phyloP scores from a whole-genome alignment of 2,888 invertebrate genomes.

The Podabrus alpinus region DNA sequence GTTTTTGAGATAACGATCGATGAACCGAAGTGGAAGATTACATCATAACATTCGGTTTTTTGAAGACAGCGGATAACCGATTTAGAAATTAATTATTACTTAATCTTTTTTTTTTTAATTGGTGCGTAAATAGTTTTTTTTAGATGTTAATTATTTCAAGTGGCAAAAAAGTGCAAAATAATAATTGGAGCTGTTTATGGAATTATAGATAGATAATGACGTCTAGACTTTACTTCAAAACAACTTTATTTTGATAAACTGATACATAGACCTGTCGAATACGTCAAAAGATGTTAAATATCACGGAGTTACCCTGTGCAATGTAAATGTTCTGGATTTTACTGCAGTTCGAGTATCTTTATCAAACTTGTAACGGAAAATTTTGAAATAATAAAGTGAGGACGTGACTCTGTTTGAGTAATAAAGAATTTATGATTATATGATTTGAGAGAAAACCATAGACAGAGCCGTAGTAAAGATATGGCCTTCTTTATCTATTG shows the following conservation, averaged over 20 bases:
- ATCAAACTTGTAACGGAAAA: background rate
- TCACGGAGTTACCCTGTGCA: background rate
- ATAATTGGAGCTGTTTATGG: background rate
- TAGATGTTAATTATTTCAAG: background rate
- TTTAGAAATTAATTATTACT: background rate
- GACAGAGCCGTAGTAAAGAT: too few species aligned
- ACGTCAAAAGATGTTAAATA: background rate
- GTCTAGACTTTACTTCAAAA: background rate
- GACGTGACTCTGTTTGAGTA: too few species aligned
- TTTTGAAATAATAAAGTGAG: too few species aligned
- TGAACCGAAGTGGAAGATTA: too few species aligned
- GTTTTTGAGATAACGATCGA: too few species aligned
- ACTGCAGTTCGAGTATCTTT: background rate
- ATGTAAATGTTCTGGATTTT: background rate
- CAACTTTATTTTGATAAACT: background rate
- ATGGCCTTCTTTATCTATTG: too few species aligned
- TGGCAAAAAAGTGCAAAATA: background rate
- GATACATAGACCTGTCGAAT: background rate
- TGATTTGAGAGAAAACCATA: too few species aligned
- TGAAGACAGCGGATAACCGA: background rate
- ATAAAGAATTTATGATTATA: too few species aligned
- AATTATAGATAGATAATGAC: background rate
- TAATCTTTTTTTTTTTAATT: background rate
- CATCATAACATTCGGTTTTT: too few species aligned
- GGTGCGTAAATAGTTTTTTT: background rate